Evolutionary conservation across 23 tunicate species (phyloP).

Genomic region (Trididemnum miniatum): DNA sequence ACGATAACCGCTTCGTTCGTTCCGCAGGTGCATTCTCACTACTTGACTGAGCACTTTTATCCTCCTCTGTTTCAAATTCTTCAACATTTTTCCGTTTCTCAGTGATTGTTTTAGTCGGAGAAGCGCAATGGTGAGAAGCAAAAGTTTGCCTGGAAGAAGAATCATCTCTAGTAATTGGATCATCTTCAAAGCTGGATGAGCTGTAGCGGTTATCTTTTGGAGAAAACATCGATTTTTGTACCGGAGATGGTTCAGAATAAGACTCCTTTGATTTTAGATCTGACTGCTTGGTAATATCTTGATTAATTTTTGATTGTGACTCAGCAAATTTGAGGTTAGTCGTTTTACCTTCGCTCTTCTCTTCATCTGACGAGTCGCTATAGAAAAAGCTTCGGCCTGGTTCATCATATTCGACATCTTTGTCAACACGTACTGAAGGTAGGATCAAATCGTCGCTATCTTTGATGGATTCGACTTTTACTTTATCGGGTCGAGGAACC

Average conservation of each 20-base stretch:
- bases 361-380: conserved; percentile 30
- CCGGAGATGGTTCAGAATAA: neutral
- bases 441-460: neutral
- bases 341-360: neutral
- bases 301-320: neutral
- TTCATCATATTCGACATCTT: neutral
- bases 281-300: neutral
- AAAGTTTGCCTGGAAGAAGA: neutral
- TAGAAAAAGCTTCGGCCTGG: conserved; percentile 58
- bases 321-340: neutral
- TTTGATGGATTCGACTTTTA: neutral
- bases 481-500: neutral
- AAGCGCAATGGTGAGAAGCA: neutral
- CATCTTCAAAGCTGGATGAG: neutral
- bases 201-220: neutral
- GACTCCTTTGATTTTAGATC: neutral
- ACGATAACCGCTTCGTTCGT: conserved; percentile 26
- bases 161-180: neutral
- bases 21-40: neutral
- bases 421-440: neutral
- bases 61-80: neutral
- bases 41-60: neutral
- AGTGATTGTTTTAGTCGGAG: neutral
- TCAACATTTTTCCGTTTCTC: neutral
- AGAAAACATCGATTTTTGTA: neutral